Conservation (phyloP, 2,113 vertebrate species). For the Oncorhynchus gorbuscha region DNA sequence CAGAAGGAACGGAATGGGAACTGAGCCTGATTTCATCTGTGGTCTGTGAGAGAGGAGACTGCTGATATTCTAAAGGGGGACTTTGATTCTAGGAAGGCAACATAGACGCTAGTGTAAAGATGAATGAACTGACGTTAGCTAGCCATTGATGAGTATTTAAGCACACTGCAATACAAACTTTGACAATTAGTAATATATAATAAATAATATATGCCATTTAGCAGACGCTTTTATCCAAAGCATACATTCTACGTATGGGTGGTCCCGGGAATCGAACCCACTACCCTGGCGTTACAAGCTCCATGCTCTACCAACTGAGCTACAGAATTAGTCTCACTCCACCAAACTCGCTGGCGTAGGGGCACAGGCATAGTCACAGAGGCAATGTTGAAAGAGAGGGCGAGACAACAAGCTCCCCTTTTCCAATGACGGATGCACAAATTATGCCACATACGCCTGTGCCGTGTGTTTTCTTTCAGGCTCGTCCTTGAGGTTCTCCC, state of each 20-base stretch:
- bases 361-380: constrained; percentile 17
- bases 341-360: constrained; percentile 16
- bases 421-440: constrained; percentile 45
- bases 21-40: constrained; percentile 16
- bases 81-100: constrained; percentile 3
- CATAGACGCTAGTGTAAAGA: constrained; percentile 38
- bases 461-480: constrained; percentile 31
- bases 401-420: constrained; percentile 38
- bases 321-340: neutral
- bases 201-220: too few relatives aligned
- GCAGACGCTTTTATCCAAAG: too few relatives aligned
- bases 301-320: too few relatives aligned
- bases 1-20: constrained; percentile 17
- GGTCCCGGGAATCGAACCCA: too few relatives aligned
- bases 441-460: constrained; percentile 14
- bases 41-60: constrained; percentile 12
- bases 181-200: too few relatives aligned
- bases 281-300: too few relatives aligned
- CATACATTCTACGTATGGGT: too few relatives aligned
- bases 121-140: constrained; percentile 13
- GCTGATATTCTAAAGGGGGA: neutral
- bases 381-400: constrained; percentile 25
- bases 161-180: constrained; percentile 10
- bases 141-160: constrained; percentile 30
- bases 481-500: constrained; percentile 47